phyloP scores from a whole-genome alignment of 2,797 vertebrate genomes.

The Cyprinella venusta region DNA sequence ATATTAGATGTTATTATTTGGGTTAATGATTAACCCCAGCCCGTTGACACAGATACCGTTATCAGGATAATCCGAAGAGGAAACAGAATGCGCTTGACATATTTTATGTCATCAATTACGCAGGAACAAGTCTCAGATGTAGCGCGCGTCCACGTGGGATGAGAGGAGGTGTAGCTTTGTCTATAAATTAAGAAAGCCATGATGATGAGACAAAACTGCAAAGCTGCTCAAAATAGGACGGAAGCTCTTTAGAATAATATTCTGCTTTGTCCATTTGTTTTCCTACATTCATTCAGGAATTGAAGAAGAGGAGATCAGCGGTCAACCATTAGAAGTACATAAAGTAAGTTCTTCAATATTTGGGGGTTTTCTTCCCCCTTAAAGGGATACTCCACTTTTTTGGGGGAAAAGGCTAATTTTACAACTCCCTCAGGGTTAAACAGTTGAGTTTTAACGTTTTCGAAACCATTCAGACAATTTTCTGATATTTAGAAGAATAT shows the following conservation, averaged over 20 bases:
- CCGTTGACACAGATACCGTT: constrained; percentile 7
- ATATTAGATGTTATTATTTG: neutral
- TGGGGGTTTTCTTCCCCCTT: neutral
- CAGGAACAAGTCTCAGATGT: neutral
- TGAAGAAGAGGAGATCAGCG: neutral
- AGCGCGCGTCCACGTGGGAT: constrained; percentile 26
- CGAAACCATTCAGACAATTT: no score
- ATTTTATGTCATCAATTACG: constrained; percentile 11
- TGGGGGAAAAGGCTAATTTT: no score
- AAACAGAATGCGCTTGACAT: neutral
- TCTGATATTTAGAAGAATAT: no score
- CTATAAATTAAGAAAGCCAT: constrained; percentile 41
- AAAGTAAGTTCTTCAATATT: constrained; percentile 10
- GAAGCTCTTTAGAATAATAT: neutral
- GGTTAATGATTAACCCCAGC: constrained; percentile 25
- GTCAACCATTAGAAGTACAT: neutral
- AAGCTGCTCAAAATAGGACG: neutral
- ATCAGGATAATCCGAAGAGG: constrained; percentile 29
- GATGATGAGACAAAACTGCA: neutral
- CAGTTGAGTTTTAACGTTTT: no score
- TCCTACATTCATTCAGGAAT: neutral
- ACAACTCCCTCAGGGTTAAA: no score
- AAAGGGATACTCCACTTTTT: no score
- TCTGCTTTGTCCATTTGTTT: neutral
- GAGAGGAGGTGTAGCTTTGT: constrained; percentile 4